Percentiles rank a stretch among this genome's conserved stretches.
phyloP scores from a whole-genome alignment of 1,140 invertebrate species.

The Heliconius himera region DNA sequence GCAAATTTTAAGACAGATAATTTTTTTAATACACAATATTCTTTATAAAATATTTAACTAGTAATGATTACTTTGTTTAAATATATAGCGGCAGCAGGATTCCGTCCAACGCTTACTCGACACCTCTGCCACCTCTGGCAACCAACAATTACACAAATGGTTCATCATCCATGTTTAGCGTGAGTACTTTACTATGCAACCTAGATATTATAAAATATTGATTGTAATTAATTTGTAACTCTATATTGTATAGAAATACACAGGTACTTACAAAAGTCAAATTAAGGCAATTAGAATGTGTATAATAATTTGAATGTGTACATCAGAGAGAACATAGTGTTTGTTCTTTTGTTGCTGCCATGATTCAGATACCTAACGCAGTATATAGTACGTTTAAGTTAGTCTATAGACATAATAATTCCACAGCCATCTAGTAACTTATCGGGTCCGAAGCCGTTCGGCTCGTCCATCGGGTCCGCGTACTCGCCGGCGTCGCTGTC shows the following conservation, averaged over 20 bases:
- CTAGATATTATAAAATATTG: not conserved
- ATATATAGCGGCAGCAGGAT: conserved; percentile 82
- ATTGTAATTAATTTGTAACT: not conserved
- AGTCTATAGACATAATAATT: not conserved
- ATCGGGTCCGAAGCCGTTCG: conserved; percentile 85
- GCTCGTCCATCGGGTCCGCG: conserved; percentile 75
- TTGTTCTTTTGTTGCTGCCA: no score
- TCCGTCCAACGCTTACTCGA: conserved; percentile 85
- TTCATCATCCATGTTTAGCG: conserved; percentile 73
- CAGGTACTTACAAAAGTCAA: no score
- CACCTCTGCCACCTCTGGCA: conserved; percentile 84
- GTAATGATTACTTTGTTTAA: not conserved
- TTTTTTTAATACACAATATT: no score
- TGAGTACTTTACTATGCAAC: conserved; percentile 48
- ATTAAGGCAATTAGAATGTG: no score
- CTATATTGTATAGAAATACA: no score
- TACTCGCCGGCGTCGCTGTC: conserved; percentile 77
- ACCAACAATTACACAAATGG: conserved; percentile 76
- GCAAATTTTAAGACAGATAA: no score
- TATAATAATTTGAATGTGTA: no score
- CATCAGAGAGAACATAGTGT: no score
- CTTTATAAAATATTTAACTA: not conserved
- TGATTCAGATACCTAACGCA: no score
- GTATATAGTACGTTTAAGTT: no score
- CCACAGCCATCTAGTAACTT: conserved; percentile 76